Conservation (phyloP, 2,797 vertebrate genomes). For the Gymnothorax javanicus region DNA sequence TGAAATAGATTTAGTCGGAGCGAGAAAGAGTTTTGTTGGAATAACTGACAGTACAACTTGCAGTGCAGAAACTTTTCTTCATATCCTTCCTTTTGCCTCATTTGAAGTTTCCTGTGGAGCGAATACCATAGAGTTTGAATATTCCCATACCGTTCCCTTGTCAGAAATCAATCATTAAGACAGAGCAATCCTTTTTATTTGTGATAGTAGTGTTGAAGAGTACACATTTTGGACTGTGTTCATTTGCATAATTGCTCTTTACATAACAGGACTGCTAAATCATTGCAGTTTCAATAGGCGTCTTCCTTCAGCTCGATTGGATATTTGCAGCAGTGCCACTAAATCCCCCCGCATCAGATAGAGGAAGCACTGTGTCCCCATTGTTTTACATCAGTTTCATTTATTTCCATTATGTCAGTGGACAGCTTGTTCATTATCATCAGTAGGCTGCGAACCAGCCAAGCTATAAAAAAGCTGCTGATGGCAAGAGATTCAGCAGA, state of each 20-base stretch:
- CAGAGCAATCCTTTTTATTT: not conserved
- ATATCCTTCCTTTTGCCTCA: not conserved
- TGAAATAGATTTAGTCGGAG: no score
- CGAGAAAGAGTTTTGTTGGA: no score
- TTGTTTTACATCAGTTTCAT: not conserved
- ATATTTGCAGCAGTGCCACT: not conserved
- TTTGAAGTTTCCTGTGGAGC: not conserved
- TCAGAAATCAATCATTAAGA: not conserved
- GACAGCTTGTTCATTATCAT: conserved; percentile 17
- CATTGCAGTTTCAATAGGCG: not conserved
- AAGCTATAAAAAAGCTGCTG: not conserved
- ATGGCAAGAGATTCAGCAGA: not conserved
- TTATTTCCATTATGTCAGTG: not conserved
- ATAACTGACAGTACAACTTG: not conserved
- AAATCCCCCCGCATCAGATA: not conserved
- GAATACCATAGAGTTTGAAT: not conserved
- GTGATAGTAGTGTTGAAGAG: not conserved
- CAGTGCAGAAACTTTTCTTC: not conserved
- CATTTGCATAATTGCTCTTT: not conserved
- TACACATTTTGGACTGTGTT: not conserved
- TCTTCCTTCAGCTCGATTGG: not conserved
- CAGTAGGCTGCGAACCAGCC: not conserved
- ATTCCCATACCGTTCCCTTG: not conserved
- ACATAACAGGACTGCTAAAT: not conserved
- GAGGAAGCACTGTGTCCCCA: not conserved